phyloP scores from a whole-genome alignment of 2,797 vertebrate species.

The Gymnopithys bicolor region DNA sequence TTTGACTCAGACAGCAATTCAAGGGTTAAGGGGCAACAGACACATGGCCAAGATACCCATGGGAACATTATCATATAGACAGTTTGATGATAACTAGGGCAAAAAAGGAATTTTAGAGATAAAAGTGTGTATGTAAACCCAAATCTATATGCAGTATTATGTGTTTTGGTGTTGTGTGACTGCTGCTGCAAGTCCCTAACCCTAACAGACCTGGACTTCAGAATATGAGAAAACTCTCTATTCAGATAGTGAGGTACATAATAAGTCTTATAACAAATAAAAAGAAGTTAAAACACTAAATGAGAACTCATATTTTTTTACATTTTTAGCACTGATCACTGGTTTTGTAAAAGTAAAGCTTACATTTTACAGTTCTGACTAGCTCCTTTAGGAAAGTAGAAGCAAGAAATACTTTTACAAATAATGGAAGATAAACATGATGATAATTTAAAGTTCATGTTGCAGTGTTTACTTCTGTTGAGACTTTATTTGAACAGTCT shows the following conservation, averaged over 20 bases:
- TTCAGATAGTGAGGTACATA: background rate
- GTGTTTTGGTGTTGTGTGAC: background rate
- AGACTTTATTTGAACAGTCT: slow-evolving; percentile 22
- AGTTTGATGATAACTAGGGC: background rate
- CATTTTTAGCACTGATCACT: background rate
- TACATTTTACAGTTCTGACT: background rate
- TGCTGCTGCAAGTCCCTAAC: background rate
- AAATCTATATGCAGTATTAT: background rate
- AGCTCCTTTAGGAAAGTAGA: background rate
- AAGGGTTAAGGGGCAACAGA: background rate
- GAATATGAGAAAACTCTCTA: background rate
- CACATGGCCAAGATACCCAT: too few species aligned
- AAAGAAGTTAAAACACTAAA: background rate
- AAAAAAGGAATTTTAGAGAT: background rate
- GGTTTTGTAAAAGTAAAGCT: background rate
- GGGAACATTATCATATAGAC: background rate
- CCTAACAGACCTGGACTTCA: background rate
- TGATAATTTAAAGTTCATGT: slow-evolving; percentile 1
- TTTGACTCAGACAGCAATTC: background rate
- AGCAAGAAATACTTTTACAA: slow-evolving; percentile 1
- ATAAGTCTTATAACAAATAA: background rate
- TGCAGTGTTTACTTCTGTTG: slow-evolving; percentile 8
- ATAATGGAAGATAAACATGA: background rate
- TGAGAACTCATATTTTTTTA: background rate
- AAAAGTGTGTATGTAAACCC: background rate